Percentiles rank a stretch among this genome's conserved stretches.
Evolutionary conservation across 2,797 vertebrate species (phyloP).

Genomic region (Gephyroberyx darwinii): DNA sequence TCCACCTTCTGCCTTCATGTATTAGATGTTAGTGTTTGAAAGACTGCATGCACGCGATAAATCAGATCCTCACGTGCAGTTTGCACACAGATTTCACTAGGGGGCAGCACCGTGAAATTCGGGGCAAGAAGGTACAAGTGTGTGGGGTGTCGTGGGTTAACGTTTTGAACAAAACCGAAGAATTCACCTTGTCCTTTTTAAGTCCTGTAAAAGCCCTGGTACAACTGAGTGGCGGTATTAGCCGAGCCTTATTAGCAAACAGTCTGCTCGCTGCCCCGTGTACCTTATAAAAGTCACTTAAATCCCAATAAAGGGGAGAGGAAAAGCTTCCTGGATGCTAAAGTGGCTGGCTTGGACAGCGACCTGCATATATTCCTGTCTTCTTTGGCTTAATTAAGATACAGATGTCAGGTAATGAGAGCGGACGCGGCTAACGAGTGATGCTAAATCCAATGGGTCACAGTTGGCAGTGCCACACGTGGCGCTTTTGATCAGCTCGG

Average conservation of each 20-base stretch:
- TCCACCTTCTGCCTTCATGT: background rate
- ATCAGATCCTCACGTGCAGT: too few relatives aligned
- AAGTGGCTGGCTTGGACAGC: slow-evolving; percentile 46
- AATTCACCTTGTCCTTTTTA: slow-evolving; percentile 18
- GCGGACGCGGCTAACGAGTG: slow-evolving; percentile 69
- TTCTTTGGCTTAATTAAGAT: slow-evolving; percentile 73
- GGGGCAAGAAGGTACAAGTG: slow-evolving; percentile 14
- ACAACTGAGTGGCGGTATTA: slow-evolving; percentile 3
- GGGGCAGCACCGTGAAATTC: too few relatives aligned
- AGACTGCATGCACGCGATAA: background rate
- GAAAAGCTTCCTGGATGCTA: slow-evolving; percentile 49
- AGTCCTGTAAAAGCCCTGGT: slow-evolving; percentile 7
- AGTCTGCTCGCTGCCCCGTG: slow-evolving; percentile 37
- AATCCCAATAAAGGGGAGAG: slow-evolving; percentile 50
- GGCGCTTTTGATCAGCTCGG: slow-evolving; percentile 60
- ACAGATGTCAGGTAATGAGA: slow-evolving; percentile 75
- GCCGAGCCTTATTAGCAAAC: slow-evolving; percentile 53
- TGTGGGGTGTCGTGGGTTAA: slow-evolving; percentile 22
- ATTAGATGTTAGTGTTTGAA: slow-evolving; percentile 23
- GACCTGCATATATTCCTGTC: slow-evolving; percentile 68
- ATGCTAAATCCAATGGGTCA: slow-evolving; percentile 65
- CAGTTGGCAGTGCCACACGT: slow-evolving; percentile 68
- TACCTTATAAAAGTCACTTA: slow-evolving; percentile 59
- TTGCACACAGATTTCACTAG: background rate
- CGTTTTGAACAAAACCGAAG: background rate